These are phyloP conservation scores for Cynocephalus volans DNA, from an alignment of 2,113 vertebrate genomes.

Conservation along the genomic window DNA sequence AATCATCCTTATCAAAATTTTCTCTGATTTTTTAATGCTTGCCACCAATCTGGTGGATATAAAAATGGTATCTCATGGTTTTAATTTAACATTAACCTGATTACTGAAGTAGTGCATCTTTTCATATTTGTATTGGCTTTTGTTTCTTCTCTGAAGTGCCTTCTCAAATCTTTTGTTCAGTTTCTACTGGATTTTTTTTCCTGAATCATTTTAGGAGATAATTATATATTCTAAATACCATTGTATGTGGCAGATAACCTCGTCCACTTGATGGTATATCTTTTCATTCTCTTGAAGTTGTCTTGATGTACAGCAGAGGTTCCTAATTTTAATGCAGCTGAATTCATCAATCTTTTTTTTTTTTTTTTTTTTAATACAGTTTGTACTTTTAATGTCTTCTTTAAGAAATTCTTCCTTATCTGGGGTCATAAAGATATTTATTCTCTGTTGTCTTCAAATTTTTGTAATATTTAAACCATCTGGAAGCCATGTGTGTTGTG, in stretches of 20 bases:
- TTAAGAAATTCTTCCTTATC: background rate
- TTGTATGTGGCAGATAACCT: background rate
- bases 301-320: background rate
- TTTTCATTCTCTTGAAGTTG: background rate
- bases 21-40: slow-evolving; percentile 24
- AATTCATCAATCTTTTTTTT: background rate
- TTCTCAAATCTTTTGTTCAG: background rate
- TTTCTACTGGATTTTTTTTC: slow-evolving; percentile 18
- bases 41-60: background rate
- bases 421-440: background rate
- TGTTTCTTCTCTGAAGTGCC: background rate
- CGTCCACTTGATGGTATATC: background rate
- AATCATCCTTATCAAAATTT: background rate
- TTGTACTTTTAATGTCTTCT: background rate
- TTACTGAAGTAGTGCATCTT: background rate
- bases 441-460: background rate
- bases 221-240: background rate
- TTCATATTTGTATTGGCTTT: background rate
- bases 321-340: background rate
- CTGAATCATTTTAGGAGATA: slow-evolving; percentile 9
- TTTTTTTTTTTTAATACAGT: background rate
- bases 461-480: slow-evolving; percentile 10
- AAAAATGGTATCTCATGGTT: background rate
- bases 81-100: background rate
- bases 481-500: background rate